Evolutionary conservation across 2,888 invertebrate genomes (phyloP).

Genomic region (Eilema caniola): DNA sequence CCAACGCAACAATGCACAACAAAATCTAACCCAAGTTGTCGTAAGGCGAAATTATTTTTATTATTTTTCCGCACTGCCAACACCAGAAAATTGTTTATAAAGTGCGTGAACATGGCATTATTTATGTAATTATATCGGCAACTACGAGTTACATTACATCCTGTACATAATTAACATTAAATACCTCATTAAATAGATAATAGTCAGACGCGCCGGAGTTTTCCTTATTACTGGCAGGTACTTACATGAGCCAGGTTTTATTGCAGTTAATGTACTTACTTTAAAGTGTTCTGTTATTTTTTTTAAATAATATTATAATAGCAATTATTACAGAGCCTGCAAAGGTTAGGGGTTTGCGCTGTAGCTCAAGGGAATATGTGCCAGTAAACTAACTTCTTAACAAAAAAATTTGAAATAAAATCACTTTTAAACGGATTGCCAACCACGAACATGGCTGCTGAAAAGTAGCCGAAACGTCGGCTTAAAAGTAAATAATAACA

Average conservation of each 20-base stretch:
- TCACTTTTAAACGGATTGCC: too few species aligned
- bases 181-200: conserved; percentile 81
- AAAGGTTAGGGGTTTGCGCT: not conserved
- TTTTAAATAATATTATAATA: too few species aligned
- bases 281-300: not conserved
- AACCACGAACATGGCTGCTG: too few species aligned
- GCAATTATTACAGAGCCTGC: not conserved
- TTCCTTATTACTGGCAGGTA: conserved; percentile 67
- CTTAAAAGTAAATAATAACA: too few species aligned
- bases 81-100: conserved; percentile 79
- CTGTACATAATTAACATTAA: conserved; percentile 82
- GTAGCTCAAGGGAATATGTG: not conserved
- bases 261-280: not conserved
- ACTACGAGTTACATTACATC: conserved; percentile 70
- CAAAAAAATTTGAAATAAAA: too few species aligned
- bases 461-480: too few species aligned
- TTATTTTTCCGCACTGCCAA: conserved; percentile 72
- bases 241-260: not conserved
- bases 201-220: conserved; percentile 65
- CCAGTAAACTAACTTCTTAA: not conserved
- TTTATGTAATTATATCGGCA: conserved; percentile 77
- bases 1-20: conserved; percentile 19
- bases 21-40: conserved; percentile 27
- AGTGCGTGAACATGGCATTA: conserved; percentile 65
- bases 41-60: conserved; percentile 39